Evolutionary conservation across 2,888 invertebrate species (phyloP).

Genomic region (Ormyrus labotus): DNA sequence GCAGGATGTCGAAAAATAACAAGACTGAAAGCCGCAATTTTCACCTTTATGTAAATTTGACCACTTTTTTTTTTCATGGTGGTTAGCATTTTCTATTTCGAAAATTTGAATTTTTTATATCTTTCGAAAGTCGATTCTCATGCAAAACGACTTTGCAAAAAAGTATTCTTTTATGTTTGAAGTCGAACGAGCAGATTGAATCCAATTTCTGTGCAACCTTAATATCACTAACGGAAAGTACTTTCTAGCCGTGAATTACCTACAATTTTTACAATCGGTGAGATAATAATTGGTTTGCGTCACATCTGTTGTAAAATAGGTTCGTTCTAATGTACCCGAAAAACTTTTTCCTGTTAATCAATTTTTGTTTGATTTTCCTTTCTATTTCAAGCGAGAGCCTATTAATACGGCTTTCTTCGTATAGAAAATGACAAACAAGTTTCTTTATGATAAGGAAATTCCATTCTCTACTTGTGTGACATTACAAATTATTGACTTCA

Average conservation of each 20-base stretch:
- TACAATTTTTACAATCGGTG: background rate
- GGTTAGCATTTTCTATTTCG: no score
- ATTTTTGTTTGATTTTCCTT: background rate
- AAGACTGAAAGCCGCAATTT: no score
- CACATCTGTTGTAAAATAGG: no score
- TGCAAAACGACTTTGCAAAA: no score
- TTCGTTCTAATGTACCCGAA: background rate
- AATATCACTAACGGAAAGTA: background rate
- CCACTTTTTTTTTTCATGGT: no score
- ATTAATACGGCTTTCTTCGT: background rate
- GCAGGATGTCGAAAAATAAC: no score
- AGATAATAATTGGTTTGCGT: background rate
- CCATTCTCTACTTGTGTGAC: background rate
- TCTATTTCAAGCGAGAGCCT: background rate
- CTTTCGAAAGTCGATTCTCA: no score
- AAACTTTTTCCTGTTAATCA: background rate
- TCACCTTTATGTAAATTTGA: no score
- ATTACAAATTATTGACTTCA: constrained; percentile 8
- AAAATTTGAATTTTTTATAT: no score
- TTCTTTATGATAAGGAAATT: constrained; percentile 33
- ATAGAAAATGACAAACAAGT: constrained; percentile 12
- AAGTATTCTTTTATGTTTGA: no score
- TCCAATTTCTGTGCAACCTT: no score
- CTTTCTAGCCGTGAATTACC: background rate
- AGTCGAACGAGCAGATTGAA: no score